Evolutionary conservation across 1,140 invertebrate genomes (phyloP).

Genomic region (Brevipalpus yothersi): DNA sequence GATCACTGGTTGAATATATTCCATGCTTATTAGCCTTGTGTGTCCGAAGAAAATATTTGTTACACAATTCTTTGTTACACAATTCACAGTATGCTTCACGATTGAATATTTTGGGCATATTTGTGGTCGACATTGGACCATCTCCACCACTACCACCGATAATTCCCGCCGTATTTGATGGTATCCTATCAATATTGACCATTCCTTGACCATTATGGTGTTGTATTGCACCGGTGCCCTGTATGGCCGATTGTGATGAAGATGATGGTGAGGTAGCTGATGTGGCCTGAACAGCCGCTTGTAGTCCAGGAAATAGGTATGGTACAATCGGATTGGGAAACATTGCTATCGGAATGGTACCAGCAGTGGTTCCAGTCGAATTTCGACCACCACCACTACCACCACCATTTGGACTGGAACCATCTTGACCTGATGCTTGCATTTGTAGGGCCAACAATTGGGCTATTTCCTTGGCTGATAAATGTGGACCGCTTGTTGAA

Average conservation of each 20-base stretch:
- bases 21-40: constrained; percentile 87
- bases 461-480: too few relatives aligned
- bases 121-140: not conserved
- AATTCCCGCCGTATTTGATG: not conserved
- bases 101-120: constrained; percentile 46
- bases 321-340: too few relatives aligned
- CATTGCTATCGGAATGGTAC: too few relatives aligned
- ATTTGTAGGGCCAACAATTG: too few relatives aligned
- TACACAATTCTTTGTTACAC: constrained; percentile 41
- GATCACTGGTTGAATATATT: constrained; percentile 19
- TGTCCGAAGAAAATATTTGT: constrained; percentile 97
- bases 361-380: too few relatives aligned
- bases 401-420: too few relatives aligned
- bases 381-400: too few relatives aligned
- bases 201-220: not conserved
- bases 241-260: not conserved
- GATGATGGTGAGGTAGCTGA: not conserved
- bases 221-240: not conserved
- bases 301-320: too few relatives aligned
- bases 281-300: too few relatives aligned
- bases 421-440: too few relatives aligned
- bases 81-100: constrained; percentile 68
- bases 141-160: not conserved
- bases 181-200: not conserved
- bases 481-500: too few relatives aligned